Conservation (phyloP, 2,888 invertebrate genomes). For the Nasonovia ribisnigri region DNA sequence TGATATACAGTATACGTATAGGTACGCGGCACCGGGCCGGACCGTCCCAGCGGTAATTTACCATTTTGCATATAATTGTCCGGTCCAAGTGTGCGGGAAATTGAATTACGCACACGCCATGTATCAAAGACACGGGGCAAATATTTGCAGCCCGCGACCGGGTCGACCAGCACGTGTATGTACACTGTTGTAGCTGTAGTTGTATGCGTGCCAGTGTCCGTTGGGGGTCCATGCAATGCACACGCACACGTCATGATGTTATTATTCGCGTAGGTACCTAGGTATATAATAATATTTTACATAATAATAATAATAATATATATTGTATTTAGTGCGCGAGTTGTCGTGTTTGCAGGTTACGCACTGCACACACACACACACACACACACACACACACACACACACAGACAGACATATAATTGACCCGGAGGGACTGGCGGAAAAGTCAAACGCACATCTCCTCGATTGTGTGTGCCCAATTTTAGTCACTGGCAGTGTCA, state of each 20-base stretch:
- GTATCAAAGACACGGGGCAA: not conserved
- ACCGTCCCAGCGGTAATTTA: slow-evolving; percentile 45
- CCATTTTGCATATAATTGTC: slow-evolving; percentile 39
- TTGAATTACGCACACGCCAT: slow-evolving; percentile 17
- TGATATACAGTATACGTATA: not conserved
- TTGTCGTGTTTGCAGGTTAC: not conserved
- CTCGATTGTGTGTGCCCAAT: not conserved
- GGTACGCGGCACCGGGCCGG: not conserved
- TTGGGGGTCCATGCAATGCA: not conserved
- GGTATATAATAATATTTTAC: not conserved
- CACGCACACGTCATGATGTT: slow-evolving; percentile 2
- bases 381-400: not conserved
- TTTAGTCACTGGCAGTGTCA: not conserved
- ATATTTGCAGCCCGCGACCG: not conserved
- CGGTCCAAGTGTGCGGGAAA: slow-evolving; percentile 36
- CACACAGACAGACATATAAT: not conserved
- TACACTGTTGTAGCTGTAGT: not conserved
- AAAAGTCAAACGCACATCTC: not conserved
- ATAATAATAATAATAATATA: not conserved
- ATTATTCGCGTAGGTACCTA: not conserved
- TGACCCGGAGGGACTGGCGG: not conserved
- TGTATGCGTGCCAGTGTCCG: not conserved
- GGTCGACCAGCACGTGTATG: not conserved
- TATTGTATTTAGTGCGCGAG: not conserved
- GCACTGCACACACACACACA: not conserved